Conservation (phyloP, 2,888 invertebrate species). For the Philonicus albiceps region DNA sequence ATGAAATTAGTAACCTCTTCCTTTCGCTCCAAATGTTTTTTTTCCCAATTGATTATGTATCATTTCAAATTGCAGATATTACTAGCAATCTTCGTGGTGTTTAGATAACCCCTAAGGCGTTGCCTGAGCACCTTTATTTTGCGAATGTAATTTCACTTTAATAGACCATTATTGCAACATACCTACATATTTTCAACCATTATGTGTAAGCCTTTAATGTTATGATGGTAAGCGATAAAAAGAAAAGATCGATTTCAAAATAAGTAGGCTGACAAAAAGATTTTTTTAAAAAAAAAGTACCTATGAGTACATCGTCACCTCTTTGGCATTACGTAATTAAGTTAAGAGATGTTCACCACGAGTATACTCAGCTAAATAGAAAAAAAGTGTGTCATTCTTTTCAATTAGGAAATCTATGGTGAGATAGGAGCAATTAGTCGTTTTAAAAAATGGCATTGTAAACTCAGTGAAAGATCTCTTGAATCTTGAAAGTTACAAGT, state of each 20-base stretch:
- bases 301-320: background rate
- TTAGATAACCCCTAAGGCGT: background rate
- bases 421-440: background rate
- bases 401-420: background rate
- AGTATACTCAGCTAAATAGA: background rate
- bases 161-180: background rate
- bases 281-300: background rate
- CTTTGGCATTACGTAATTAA: background rate
- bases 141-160: background rate
- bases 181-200: background rate
- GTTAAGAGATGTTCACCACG: background rate
- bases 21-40: background rate
- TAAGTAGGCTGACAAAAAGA: background rate
- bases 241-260: background rate
- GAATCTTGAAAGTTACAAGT: background rate
- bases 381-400: background rate
- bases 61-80: background rate
- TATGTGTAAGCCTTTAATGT: background rate
- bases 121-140: background rate
- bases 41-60: background rate
- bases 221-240: background rate
- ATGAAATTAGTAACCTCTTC: background rate
- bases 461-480: background rate
- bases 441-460: background rate
- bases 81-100: background rate